Conservation (phyloP, 2,797 vertebrate genomes). For the Nothura maculosa region DNA sequence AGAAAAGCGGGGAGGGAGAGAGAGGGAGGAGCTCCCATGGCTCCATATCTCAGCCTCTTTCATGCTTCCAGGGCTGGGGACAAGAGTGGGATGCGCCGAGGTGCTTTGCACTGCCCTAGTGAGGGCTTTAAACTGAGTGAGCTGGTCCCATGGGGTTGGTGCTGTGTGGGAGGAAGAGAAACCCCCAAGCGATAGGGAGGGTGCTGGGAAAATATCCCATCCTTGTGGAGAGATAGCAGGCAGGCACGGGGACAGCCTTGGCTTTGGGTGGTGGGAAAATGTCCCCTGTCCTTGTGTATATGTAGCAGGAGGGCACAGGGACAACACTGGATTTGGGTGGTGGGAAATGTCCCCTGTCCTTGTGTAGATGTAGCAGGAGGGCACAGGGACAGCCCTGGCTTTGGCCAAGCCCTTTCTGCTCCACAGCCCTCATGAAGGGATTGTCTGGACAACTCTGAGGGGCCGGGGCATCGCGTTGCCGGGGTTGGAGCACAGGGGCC, state of each 20-base stretch:
- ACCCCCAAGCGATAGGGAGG: not conserved
- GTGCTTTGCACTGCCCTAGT: not conserved
- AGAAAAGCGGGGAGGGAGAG: not conserved
- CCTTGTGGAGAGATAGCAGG: not conserved
- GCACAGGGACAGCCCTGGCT: too few relatives aligned
- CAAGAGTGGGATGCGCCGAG: not conserved
- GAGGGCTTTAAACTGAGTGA: not conserved
- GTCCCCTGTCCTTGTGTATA: too few relatives aligned
- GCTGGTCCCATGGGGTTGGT: not conserved
- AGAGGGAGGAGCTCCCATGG: not conserved
- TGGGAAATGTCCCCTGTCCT: too few relatives aligned
- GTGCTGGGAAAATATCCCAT: not conserved
- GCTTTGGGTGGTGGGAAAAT: not conserved
- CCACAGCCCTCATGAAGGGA: too few relatives aligned
- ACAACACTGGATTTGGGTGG: too few relatives aligned
- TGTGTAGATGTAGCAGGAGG: not conserved
- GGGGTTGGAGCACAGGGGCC: not conserved
- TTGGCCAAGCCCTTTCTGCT: too few relatives aligned
- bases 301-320: not conserved
- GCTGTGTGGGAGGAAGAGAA: too few relatives aligned
- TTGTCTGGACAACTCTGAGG: too few relatives aligned
- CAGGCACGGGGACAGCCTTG: too few relatives aligned
- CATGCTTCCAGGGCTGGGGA: not conserved
- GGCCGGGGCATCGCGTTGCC: not conserved
- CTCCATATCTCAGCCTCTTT: not conserved